phyloP scores from a whole-genome alignment of 2,797 vertebrate genomes.

The Microctenopoma steveboyesi region DNA sequence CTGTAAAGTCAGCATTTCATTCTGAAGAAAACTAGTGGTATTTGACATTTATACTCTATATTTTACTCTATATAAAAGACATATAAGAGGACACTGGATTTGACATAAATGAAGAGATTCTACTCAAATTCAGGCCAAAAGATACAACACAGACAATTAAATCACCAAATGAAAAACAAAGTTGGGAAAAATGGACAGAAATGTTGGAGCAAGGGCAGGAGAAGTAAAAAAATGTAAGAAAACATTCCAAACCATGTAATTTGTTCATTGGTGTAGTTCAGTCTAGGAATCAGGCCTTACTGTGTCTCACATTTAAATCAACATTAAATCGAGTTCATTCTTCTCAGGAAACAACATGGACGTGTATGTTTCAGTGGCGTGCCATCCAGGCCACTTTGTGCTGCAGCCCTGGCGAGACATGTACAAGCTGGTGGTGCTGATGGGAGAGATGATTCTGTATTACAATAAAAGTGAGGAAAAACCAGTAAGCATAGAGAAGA shows the following conservation, averaged over 20 bases:
- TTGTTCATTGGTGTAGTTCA: background rate
- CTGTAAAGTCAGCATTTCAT: no score
- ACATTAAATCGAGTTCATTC: background rate
- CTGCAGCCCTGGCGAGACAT: constrained; percentile 96
- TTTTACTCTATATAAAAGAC: no score
- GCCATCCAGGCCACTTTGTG: constrained; percentile 97
- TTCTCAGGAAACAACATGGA: constrained; percentile 90
- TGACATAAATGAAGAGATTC: no score
- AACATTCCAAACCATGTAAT: background rate
- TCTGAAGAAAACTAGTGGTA: no score
- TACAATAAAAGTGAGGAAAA: constrained; percentile 91
- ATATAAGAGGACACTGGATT: no score
- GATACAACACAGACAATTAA: no score
- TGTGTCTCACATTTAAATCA: background rate
- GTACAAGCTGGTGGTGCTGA: constrained; percentile 92
- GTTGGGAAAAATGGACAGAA: no score
- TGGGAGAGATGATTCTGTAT: constrained; percentile 96
- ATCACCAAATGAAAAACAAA: no score
- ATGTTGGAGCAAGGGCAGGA: no score
- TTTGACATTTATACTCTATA: no score
- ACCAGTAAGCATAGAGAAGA: constrained; percentile 84
- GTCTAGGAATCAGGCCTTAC: background rate
- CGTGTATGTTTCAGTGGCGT: constrained; percentile 93
- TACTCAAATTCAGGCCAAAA: no score
- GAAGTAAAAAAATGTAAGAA: background rate